phyloP scores from a whole-genome alignment of 2,113 vertebrate genomes.

The Austrofundulus limnaeus region DNA sequence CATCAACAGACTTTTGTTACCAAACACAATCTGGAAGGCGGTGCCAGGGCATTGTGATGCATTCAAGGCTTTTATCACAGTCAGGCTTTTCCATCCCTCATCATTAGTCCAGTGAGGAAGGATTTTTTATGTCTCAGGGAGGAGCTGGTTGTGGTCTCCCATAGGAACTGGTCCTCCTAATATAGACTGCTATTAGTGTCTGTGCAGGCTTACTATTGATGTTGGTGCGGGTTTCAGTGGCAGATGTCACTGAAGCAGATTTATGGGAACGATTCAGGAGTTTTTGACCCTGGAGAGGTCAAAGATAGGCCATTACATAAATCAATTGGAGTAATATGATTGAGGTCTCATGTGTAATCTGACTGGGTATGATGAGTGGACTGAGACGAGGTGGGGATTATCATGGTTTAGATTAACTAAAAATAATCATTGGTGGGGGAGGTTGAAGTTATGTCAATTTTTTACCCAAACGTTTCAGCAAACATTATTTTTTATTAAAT shows the following conservation, averaged over 20 bases:
- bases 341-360: slow-evolving; percentile 68
- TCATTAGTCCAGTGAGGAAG: slow-evolving; percentile 38
- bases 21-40: slow-evolving; percentile 64
- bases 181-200: slow-evolving; percentile 55
- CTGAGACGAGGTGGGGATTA: slow-evolving; percentile 66
- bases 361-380: slow-evolving; percentile 47
- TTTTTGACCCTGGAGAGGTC: slow-evolving; percentile 56
- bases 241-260: slow-evolving; percentile 72
- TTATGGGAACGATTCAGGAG: slow-evolving; percentile 54
- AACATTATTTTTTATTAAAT: neutral
- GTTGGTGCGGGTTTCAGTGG: slow-evolving; percentile 69
- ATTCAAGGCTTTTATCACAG: slow-evolving; percentile 48
- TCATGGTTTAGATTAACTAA: slow-evolving; percentile 56
- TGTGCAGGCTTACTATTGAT: slow-evolving; percentile 59
- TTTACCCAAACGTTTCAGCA: slow-evolving; percentile 14
- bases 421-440: slow-evolving; percentile 22
- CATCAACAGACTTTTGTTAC: slow-evolving; percentile 65
- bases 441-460: slow-evolving; percentile 1
- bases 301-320: slow-evolving; percentile 53
- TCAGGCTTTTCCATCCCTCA: slow-evolving; percentile 39
- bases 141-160: slow-evolving; percentile 22
- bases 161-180: slow-evolving; percentile 42
- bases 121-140: neutral
- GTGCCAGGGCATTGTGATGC: slow-evolving; percentile 74
- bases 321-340: slow-evolving; percentile 74